phyloP scores from a whole-genome alignment of 2,113 vertebrate species.

The Seriola rivoliana region DNA sequence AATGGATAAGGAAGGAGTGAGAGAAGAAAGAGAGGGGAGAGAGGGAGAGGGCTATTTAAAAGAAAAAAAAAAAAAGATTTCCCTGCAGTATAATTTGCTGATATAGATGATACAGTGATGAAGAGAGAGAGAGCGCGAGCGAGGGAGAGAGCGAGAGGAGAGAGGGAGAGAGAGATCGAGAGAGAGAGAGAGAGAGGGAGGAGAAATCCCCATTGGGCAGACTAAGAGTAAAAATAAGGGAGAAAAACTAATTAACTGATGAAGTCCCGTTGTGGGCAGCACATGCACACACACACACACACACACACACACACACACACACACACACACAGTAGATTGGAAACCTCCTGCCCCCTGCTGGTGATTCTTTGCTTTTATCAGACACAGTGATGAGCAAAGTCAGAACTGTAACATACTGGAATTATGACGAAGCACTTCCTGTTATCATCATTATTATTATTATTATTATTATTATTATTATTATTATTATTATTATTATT shows the following conservation, averaged over 20 bases:
- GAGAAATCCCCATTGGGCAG: constrained; percentile 70
- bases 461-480: no score
- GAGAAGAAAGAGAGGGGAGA: neutral
- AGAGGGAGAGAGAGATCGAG: constrained; percentile 12
- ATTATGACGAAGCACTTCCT: neutral
- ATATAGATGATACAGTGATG: constrained; percentile 78
- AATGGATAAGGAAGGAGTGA: constrained; percentile 41
- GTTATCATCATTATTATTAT: no score
- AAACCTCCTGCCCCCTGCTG: constrained; percentile 61
- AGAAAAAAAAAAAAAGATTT: constrained; percentile 62
- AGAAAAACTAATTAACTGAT: constrained; percentile 81
- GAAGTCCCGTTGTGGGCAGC: constrained; percentile 54
- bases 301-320: constrained; percentile 28
- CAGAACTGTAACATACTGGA: neutral
- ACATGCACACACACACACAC: neutral
- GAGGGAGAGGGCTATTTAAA: constrained; percentile 50
- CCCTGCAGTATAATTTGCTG: constrained; percentile 82
- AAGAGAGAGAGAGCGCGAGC: constrained; percentile 33
- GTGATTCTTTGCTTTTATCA: neutral
- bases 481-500: no score
- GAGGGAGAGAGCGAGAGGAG: constrained; percentile 5
- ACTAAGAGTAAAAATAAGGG: constrained; percentile 73
- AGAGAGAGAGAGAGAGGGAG: constrained; percentile 7
- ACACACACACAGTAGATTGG: constrained; percentile 24
- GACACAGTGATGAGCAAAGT: neutral